Evolutionary conservation across 30 jellyfish, hydroid and myxozoan genomes (phyloP).

Genomic region (Sanderia malayensis): DNA sequence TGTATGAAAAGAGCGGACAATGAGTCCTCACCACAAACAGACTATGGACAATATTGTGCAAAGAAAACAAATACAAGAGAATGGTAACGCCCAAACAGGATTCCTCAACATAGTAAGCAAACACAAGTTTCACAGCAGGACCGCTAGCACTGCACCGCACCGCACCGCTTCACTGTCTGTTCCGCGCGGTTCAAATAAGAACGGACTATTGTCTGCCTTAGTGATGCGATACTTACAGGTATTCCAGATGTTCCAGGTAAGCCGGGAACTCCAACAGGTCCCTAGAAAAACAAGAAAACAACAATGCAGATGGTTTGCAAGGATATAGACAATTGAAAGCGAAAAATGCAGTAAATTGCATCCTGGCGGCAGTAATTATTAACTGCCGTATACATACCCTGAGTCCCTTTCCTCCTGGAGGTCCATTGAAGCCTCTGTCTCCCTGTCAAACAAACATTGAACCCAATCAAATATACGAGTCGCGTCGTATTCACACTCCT

Average conservation of each 20-base stretch:
- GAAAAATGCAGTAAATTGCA: too few species aligned
- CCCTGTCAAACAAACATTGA: too few species aligned
- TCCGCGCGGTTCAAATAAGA: too few species aligned
- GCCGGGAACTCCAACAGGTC: slow-evolving; percentile 90
- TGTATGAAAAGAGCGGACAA: not conserved
- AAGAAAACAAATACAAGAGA: not conserved
- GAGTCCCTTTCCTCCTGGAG: slow-evolving; percentile 66
- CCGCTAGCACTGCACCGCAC: too few species aligned
- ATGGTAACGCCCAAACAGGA: not conserved
- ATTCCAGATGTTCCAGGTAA: slow-evolving; percentile 91
- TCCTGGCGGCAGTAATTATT: too few species aligned
- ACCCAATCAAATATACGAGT: too few species aligned
- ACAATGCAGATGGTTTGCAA: too few species aligned
- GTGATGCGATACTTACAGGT: slow-evolving; percentile 84
- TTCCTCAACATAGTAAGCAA: not conserved
- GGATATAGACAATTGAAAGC: too few species aligned
- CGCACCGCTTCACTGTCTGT: too few species aligned
- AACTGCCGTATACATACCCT: slow-evolving; percentile 81
- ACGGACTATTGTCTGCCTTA: too few species aligned
- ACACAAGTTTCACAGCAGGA: not conserved
- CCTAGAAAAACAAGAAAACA: slow-evolving; percentile 46
- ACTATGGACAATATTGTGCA: not conserved
- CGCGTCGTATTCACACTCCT: too few species aligned
- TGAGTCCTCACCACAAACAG: not conserved
- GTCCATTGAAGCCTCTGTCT: slow-evolving; percentile 71